Percentiles rank a stretch among this genome's conserved stretches.
These are phyloP conservation scores for Ahaetulla prasina DNA, from an alignment of 2,113 vertebrate genomes.

Conservation along the genomic window DNA sequence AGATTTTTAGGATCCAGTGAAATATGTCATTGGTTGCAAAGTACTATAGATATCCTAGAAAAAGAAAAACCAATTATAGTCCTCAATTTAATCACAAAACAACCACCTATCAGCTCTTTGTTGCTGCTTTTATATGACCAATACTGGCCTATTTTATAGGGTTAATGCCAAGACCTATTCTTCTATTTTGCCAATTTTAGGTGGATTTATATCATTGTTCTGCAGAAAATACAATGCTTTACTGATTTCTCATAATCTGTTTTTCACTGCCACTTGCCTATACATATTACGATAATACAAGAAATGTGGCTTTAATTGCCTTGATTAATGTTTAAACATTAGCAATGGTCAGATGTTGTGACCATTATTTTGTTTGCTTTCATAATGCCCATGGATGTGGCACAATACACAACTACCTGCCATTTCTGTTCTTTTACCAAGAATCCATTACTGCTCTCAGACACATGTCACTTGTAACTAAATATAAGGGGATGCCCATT, in stretches of 20 bases:
- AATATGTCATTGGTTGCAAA: not conserved
- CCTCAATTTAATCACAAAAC: not conserved
- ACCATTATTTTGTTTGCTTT: not conserved
- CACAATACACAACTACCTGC: not conserved
- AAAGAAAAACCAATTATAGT: not conserved
- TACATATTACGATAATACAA: not conserved
- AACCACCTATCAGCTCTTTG: not conserved
- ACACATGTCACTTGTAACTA: not conserved
- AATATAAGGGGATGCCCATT: not conserved
- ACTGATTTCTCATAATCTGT: not conserved
- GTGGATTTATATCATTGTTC: not conserved
- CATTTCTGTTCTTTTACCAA: not conserved
- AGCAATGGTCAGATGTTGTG: not conserved
- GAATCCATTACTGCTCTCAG: not conserved
- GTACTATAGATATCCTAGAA: not conserved
- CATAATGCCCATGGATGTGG: conserved; percentile 8
- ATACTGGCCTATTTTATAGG: not conserved
- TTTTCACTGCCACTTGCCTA: not conserved
- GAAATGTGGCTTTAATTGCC: not conserved
- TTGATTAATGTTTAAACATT: not conserved
- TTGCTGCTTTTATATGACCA: not conserved
- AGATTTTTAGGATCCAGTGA: too few species aligned
- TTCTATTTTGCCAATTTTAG: not conserved
- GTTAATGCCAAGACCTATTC: not conserved
- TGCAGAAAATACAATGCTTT: not conserved